Evolutionary conservation across 2,888 invertebrate species (phyloP).

Genomic region (Phyllotreta striolata): DNA sequence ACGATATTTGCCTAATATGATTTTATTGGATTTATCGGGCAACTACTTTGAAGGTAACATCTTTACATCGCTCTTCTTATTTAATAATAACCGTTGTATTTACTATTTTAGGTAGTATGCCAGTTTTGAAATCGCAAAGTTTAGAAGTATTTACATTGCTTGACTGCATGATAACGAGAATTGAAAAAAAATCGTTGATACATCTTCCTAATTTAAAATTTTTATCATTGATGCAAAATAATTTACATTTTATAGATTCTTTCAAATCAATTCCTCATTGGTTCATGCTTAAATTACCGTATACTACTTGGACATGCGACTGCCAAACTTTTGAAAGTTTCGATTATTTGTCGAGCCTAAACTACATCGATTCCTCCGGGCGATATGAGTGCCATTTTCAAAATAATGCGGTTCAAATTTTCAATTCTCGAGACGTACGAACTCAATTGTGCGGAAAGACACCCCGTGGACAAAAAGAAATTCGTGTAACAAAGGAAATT

Average conservation of each 20-base stretch:
- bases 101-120: constrained; percentile 49
- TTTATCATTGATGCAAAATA: constrained; percentile 55
- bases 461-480: background rate
- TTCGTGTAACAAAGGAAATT: background rate
- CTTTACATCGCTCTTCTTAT: background rate
- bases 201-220: constrained; percentile 53
- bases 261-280: constrained; percentile 45
- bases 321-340: constrained; percentile 53
- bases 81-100: background rate
- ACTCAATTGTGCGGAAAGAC: background rate
- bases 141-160: constrained; percentile 54
- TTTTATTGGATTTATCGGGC: constrained; percentile 54
- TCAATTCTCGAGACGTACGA: background rate
- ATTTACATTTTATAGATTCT: constrained; percentile 50
- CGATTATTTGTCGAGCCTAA: constrained; percentile 45
- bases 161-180: constrained; percentile 51
- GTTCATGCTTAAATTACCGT: constrained; percentile 49
- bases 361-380: constrained; percentile 45
- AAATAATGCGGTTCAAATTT: constrained; percentile 7
- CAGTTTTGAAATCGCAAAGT: constrained; percentile 51
- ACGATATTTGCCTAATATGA: constrained; percentile 50
- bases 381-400: constrained; percentile 44
- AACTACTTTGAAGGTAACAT: constrained; percentile 47
- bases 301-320: constrained; percentile 54
- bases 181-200: constrained; percentile 48